Evolutionary conservation across 2,113 vertebrate species (phyloP).

Genomic region (Nicator chloris): DNA sequence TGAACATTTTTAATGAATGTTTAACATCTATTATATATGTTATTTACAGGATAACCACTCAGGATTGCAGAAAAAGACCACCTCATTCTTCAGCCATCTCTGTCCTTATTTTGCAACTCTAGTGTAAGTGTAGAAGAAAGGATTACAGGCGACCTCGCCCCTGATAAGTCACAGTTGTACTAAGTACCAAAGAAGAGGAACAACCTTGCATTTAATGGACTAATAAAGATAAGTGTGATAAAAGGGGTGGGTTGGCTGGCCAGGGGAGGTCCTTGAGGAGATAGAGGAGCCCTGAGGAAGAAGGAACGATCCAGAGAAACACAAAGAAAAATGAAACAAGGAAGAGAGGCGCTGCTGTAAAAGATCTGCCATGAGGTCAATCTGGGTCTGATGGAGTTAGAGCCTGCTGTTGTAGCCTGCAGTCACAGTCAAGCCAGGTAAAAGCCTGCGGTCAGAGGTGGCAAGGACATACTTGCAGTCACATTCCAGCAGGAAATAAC

Average conservation of each 20-base stretch:
- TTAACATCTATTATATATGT: background rate
- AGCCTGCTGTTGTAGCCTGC: background rate
- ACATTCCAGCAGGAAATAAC: background rate
- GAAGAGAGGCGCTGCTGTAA: background rate
- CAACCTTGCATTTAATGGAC: background rate
- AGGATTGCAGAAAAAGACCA: background rate
- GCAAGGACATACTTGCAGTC: background rate
- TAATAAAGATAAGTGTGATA: background rate
- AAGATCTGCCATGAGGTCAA: background rate
- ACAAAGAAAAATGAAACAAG: background rate
- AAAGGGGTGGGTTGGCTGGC: background rate
- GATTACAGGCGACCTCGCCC: background rate
- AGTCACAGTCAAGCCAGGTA: background rate
- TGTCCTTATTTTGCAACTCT: slow-evolving; percentile 12
- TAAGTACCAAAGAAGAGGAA: background rate
- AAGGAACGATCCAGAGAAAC: background rate
- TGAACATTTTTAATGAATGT: background rate
- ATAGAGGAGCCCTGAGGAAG: background rate
- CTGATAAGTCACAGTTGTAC: background rate
- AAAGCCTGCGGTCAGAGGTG: background rate
- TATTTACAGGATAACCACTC: background rate
- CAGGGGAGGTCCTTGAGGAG: background rate
- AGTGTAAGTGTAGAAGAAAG: background rate
- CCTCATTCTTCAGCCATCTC: slow-evolving; percentile 21
- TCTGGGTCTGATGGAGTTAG: background rate